Conservation (phyloP, 2,797 vertebrate genomes). For the Scarus forsteni region DNA sequence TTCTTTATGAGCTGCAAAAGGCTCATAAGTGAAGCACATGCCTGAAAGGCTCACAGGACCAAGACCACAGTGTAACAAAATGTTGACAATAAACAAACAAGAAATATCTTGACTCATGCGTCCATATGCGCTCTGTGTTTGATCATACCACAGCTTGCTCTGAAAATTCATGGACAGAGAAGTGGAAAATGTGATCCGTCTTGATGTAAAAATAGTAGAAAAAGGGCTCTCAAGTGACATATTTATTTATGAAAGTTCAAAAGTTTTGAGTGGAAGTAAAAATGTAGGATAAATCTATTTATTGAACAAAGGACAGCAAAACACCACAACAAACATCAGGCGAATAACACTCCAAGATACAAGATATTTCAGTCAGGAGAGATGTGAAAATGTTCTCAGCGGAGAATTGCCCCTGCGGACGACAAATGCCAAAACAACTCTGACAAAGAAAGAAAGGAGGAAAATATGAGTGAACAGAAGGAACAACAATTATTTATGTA, state of each 20-base stretch:
- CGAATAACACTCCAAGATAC: slow-evolving; percentile 69
- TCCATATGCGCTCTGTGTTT: slow-evolving; percentile 35
- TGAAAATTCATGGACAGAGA: slow-evolving; percentile 28
- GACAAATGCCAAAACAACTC: slow-evolving; percentile 85
- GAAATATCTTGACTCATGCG: slow-evolving; percentile 22
- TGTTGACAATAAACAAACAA: slow-evolving; percentile 38
- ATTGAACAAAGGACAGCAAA: slow-evolving; percentile 83
- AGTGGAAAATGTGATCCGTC: slow-evolving; percentile 41
- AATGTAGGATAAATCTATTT: slow-evolving; percentile 82
- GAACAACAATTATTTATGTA: slow-evolving; percentile 99
- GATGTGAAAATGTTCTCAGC: slow-evolving; percentile 79
- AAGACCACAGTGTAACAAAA: slow-evolving; percentile 39
- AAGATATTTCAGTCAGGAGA: slow-evolving; percentile 77
- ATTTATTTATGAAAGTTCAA: slow-evolving; percentile 72
- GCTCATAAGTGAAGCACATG: slow-evolving; percentile 12
- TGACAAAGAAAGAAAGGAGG: slow-evolving; percentile 82
- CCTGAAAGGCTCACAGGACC: slow-evolving; percentile 27
- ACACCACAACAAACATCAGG: slow-evolving; percentile 82
- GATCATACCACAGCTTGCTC: slow-evolving; percentile 43
- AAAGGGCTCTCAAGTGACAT: slow-evolving; percentile 61
- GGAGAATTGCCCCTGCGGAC: slow-evolving; percentile 81
- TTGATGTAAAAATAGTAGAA: slow-evolving; percentile 67
- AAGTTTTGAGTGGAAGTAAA: slow-evolving; percentile 65
- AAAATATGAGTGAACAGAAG: slow-evolving; percentile 93
- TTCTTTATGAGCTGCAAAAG: slow-evolving; percentile 59